These are phyloP conservation scores for Cheilosia variabilis DNA, from an alignment of 2,888 invertebrate species.

Conservation along the genomic window DNA sequence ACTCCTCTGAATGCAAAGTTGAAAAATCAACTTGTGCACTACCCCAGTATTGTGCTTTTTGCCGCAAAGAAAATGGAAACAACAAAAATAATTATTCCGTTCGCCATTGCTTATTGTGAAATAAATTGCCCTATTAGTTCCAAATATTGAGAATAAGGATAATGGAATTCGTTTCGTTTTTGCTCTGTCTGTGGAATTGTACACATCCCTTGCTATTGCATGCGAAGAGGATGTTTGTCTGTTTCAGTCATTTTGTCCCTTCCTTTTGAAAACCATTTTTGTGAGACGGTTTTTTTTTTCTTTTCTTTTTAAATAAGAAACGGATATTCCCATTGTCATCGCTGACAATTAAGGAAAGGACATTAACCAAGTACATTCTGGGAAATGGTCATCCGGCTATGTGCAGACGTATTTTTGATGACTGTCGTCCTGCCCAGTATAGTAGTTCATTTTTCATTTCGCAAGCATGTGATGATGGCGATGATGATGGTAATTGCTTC, in stretches of 20 bases:
- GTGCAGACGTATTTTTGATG: conserved; percentile 41
- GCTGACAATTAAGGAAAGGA: conserved; percentile 56
- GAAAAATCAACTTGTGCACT: conserved; percentile 10
- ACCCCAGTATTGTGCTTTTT: conserved; percentile 17
- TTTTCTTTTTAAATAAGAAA: conserved; percentile 15
- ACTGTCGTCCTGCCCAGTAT: neutral
- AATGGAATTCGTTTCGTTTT: conserved; percentile 40
- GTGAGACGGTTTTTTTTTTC: neutral
- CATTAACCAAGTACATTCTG: conserved; percentile 43
- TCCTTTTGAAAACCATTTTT: conserved; percentile 12
- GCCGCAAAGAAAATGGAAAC: neutral
- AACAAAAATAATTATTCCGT: conserved; percentile 51
- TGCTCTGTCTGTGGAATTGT: neutral
- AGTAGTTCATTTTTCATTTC: conserved; percentile 11
- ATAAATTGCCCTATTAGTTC: conserved; percentile 68
- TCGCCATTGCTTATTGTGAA: conserved; percentile 62
- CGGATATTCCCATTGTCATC: conserved; percentile 38
- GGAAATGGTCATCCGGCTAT: conserved; percentile 51
- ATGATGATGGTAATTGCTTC: conserved; percentile 33
- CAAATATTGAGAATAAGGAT: conserved; percentile 62
- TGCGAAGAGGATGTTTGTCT: conserved; percentile 18
- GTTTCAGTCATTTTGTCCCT: neutral
- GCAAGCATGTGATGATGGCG: neutral
- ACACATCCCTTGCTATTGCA: conserved; percentile 12
- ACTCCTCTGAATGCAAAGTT: neutral